phyloP scores from a whole-genome alignment of 2,888 invertebrate genomes.

The Drosophila ezoana region DNA sequence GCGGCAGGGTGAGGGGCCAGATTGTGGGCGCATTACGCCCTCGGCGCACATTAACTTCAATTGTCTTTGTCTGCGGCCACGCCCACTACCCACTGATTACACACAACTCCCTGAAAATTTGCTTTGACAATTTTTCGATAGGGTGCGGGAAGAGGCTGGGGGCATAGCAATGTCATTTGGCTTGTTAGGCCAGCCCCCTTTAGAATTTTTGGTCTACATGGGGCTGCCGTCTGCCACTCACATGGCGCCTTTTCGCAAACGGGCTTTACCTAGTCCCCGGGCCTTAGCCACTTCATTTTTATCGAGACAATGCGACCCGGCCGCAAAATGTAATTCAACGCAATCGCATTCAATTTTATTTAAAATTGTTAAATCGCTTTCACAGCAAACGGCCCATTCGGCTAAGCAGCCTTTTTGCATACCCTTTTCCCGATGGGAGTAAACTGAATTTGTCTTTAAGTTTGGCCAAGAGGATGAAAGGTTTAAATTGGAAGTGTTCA shows the following conservation, averaged over 20 bases:
- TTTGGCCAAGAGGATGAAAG: background rate
- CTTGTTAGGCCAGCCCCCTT: constrained; percentile 44
- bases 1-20: background rate
- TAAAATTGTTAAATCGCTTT: constrained; percentile 74
- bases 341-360: constrained; percentile 80
- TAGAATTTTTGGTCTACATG: constrained; percentile 38
- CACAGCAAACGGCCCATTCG: constrained; percentile 44
- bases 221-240: constrained; percentile 33
- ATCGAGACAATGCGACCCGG: constrained; percentile 60
- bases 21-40: constrained; percentile 50
- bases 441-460: background rate
- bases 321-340: constrained; percentile 71
- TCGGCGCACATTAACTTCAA: constrained; percentile 51
- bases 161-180: constrained; percentile 47
- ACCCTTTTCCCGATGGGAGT: background rate
- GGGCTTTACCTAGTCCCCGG: constrained; percentile 41
- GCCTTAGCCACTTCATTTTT: constrained; percentile 53
- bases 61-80: constrained; percentile 50
- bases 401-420: constrained; percentile 31
- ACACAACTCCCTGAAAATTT: constrained; percentile 31
- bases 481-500: background rate
- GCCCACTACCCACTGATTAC: constrained; percentile 44
- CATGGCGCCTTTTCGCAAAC: constrained; percentile 29
- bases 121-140: constrained; percentile 30
- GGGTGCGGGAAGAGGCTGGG: constrained; percentile 4